These are phyloP conservation scores for Heliconius erato DNA, from an alignment of 2,888 invertebrate genomes.

Conservation along the genomic window DNA sequence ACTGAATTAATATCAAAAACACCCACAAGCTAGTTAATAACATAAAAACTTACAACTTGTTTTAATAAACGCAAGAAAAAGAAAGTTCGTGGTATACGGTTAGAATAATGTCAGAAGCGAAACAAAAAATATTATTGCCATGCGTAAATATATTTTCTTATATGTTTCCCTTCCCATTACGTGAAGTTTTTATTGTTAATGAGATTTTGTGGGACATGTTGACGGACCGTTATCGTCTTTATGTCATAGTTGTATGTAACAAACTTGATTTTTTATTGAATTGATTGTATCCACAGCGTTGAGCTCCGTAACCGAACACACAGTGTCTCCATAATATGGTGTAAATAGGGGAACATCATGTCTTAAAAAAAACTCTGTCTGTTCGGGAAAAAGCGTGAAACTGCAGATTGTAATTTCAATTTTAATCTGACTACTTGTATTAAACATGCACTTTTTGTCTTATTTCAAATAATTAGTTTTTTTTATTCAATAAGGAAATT, in stretches of 20 bases:
- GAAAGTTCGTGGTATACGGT: slow-evolving; percentile 28
- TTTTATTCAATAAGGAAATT: no score
- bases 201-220: slow-evolving; percentile 14
- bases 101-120: neutral
- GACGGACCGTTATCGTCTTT: neutral
- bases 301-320: no score
- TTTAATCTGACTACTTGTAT: no score
- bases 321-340: no score
- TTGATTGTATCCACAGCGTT: neutral
- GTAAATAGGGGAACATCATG: no score
- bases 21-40: neutral
- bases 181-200: slow-evolving; percentile 21
- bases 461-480: no score
- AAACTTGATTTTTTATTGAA: neutral
- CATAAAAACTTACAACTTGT: neutral
- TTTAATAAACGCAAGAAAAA: slow-evolving; percentile 14
- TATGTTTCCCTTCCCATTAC: neutral
- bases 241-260: neutral
- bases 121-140: slow-evolving; percentile 22
- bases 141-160: slow-evolving; percentile 5
- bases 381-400: no score
- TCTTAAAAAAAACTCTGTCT: no score
- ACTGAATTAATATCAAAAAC: slow-evolving; percentile 7
- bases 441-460: no score
- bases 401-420: no score